Evolutionary conservation across 2,113 vertebrate genomes (phyloP).

Genomic region (Oryzias woworae): DNA sequence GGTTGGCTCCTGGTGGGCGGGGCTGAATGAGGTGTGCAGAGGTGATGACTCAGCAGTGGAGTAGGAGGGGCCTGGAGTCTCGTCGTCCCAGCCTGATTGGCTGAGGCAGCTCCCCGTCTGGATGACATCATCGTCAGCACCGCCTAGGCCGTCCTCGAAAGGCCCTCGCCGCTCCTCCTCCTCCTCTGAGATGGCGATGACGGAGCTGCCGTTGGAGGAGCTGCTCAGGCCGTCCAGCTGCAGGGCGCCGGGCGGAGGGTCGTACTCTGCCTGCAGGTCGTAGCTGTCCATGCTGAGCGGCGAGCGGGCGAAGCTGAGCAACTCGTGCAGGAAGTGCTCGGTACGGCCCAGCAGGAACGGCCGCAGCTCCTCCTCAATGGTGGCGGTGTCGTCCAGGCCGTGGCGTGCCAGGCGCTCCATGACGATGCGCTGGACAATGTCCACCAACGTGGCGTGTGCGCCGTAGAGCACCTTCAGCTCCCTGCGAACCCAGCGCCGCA

Average conservation of each 20-base stretch:
- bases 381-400: slow-evolving; percentile 81
- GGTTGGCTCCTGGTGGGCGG: slow-evolving; percentile 40
- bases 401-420: slow-evolving; percentile 82
- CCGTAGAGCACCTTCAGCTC: slow-evolving; percentile 89
- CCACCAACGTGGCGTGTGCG: slow-evolving; percentile 82
- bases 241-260: slow-evolving; percentile 74
- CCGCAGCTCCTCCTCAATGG: slow-evolving; percentile 83
- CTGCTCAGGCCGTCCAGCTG: slow-evolving; percentile 76
- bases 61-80: slow-evolving; percentile 91
- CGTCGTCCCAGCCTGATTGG: slow-evolving; percentile 87
- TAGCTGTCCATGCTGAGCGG: slow-evolving; percentile 87
- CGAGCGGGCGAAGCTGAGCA: slow-evolving; percentile 87
- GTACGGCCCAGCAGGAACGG: slow-evolving; percentile 86
- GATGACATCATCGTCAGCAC: slow-evolving; percentile 6
- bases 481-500: slow-evolving; percentile 87
- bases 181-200: slow-evolving; percentile 91
- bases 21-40: slow-evolving; percentile 65
- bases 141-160: neutral
- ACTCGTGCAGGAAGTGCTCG: slow-evolving; percentile 90
- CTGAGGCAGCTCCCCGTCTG: slow-evolving; percentile 54
- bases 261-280: slow-evolving; percentile 87
- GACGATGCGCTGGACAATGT: slow-evolving; percentile 87
- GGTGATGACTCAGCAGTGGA: slow-evolving; percentile 78
- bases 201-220: slow-evolving; percentile 79
- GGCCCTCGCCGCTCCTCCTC: slow-evolving; percentile 67